Conservation (phyloP, 2,888 invertebrate species). For the Dasypolia templi region DNA sequence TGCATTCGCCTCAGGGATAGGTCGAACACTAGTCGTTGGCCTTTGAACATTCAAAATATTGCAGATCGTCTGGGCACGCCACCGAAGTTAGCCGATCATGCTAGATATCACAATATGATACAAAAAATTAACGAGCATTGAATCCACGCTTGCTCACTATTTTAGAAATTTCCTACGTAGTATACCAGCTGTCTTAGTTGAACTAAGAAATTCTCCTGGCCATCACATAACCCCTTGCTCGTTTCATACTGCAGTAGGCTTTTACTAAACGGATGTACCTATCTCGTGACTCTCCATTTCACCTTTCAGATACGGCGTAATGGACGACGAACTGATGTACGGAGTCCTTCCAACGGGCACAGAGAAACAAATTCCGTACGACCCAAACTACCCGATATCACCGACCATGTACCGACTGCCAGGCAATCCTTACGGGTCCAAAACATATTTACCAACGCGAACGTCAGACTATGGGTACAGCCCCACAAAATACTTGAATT, state of each 20-base stretch:
- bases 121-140: no score
- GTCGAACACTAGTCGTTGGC: not conserved
- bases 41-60: not conserved
- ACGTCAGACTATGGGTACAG: conserved; percentile 89
- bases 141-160: not conserved
- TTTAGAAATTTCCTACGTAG: not conserved
- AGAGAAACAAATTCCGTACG: conserved; percentile 87
- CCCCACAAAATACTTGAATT: conserved; percentile 85
- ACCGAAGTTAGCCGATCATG: not conserved
- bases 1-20: not conserved
- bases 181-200: not conserved
- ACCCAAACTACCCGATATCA: conserved; percentile 88
- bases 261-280: not conserved
- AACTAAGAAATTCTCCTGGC: not conserved
- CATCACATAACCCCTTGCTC: no score
- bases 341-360: conserved; percentile 83
- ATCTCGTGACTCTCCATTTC: not conserved
- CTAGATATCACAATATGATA: not conserved
- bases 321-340: conserved; percentile 88
- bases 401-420: conserved; percentile 87
- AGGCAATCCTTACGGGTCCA: conserved; percentile 88
- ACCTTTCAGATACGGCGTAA: conserved; percentile 83
- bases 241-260: not conserved
- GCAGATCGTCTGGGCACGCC: no score
- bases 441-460: conserved; percentile 84